Percentiles rank a stretch among this genome's conserved stretches.
Conservation (phyloP, 1,140 invertebrate species). For the Teleopsis dalmanni region DNA sequence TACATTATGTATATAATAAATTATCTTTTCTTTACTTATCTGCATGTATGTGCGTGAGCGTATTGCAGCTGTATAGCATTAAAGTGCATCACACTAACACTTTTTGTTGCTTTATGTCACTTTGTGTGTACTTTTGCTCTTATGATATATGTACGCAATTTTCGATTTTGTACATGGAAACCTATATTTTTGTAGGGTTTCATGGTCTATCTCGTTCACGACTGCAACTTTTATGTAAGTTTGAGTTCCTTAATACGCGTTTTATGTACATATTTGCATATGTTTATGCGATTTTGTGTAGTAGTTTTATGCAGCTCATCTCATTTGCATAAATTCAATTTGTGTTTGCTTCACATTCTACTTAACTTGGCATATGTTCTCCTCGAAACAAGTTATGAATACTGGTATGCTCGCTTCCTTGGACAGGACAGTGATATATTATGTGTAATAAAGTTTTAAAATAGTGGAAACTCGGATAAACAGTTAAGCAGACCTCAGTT, state of each 20-base stretch:
- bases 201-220: not conserved
- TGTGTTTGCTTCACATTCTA: not conserved
- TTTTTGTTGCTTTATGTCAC: not conserved
- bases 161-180: slow-evolving; percentile 1
- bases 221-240: not conserved
- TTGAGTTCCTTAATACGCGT: not conserved
- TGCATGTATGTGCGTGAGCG: no score
- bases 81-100: slow-evolving; percentile 4
- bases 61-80: no score
- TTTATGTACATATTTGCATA: not conserved
- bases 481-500: no score
- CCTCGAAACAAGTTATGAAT: no score
- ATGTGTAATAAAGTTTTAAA: no score
- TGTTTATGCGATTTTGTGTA: not conserved
- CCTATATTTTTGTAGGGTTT: no score
- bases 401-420: no score
- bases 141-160: slow-evolving; percentile 8
- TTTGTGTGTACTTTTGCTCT: not conserved
- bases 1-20: not conserved
- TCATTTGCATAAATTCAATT: slow-evolving; percentile 14
- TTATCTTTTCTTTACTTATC: not conserved
- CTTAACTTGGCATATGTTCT: not conserved
- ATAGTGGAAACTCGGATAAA: no score
- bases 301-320: not conserved
- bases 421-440: no score